Base-by-base conservation (phyloP, 2,888 invertebrate species). In the Tolmerus cingulatus region DNA sequence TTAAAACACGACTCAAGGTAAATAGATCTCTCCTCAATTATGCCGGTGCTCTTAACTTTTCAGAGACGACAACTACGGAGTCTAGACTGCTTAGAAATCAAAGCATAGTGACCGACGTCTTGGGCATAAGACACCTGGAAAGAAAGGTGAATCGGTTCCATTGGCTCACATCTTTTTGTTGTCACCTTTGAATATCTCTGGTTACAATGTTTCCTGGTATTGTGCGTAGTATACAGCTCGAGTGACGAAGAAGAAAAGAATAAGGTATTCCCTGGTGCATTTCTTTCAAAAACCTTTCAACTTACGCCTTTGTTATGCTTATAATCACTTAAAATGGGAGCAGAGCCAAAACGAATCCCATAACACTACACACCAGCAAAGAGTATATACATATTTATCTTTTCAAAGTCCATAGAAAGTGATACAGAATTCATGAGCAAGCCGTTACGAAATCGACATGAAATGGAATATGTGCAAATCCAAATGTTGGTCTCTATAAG, bases 381-480 rank as follows among this genome's bases (percentile, higher is more conserved):
- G 19, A 37, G 34, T 34, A 34, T 0, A 1, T 30, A 30, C n/a
- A n/a, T 30, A 34, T 34, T 34, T 57, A 57, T 57, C 82, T 82
- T 19, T 82, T 30, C 27, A 34, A 82, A 37, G 57, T 82, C 57
- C 57, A 82, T 66, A 37, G 57, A 57, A 66, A 19, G 23, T 55
- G 34, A 81, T 55, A 46, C 55, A 81, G 23, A 81, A 81, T 81
- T 81, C 81, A 81, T 81, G 81, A 81, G n/a, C 7, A 55, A 76
- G 2, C 76, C 76, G 79, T 55, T 43, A 19, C 27, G 30, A 55
- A 81, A 34, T 81, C 81, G n/a, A 23, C 27, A 51, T 79, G 79
- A 55, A 81, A 81, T 55, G 30, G 34, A 55, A 81, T 55, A 51
- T 55, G 51, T 55, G 8, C 81, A 51, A 1, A 34, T 55, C 81